Base-by-base conservation (phyloP, 2,113 vertebrate species). In the Dipodomys merriami region DNA sequence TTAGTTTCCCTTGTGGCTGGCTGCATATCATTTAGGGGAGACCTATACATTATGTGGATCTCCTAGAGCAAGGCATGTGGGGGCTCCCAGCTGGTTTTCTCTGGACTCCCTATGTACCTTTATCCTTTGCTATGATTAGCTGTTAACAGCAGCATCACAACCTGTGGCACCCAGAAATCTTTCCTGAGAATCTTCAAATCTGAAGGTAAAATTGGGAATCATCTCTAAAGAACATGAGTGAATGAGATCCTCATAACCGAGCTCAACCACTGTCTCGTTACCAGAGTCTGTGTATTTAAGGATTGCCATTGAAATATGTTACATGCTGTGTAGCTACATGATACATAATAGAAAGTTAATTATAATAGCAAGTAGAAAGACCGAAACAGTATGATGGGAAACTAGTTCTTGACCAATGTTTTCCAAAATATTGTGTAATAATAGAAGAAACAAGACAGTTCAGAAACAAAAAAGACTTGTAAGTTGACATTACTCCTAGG, bases 401-500 rank as follows among this genome's bases (percentile, higher is more conserved):
- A 95, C 79, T 72, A 81, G 10, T 87, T 88, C 87, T 95, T 97
- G 93, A 96, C 39, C 39, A 27, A 90, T 49, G 49, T 20, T 67
- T 19, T 96, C 76, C 65, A 7, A 92, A 93, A 39, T 68, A 92
- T n/a, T 97, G 19, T 90, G 27, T 87, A 94, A 86, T 11, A 7
- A 91, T 86, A 90, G 30, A 65, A 19, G 80, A 67, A 62, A 39
- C 57, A 86, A 96, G 95, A 93, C 91, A 83, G 67, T 79, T 35
- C 76, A 72, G 68, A 73, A 89, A 85, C 19, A 85, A 93, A 96
- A 64, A 29, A 68, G 49, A 46, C 10, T 20, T 35, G 44, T 33
- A 73, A 33, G 15, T 93, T 92, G n/a, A 46, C 19, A 30, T n/a
- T 65, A 18, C 25, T 62, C 27, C 12, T 79, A 39, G 81, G 84